These are phyloP conservation scores for Caenorhabditis virilis DNA, from an alignment of 2,888 invertebrate species.

Conservation along the genomic window DNA sequence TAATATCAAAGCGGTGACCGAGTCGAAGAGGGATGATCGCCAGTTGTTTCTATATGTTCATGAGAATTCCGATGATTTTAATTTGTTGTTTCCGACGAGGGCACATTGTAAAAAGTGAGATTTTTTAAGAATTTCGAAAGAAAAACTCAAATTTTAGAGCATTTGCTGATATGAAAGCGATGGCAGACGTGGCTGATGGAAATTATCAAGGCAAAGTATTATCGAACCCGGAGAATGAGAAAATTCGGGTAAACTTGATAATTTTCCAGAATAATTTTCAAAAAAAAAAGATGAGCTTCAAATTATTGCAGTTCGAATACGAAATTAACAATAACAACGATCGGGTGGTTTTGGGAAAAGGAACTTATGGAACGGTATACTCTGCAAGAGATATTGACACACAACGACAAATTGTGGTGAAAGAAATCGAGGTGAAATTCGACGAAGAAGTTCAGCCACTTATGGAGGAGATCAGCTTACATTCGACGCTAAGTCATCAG, in stretches of 20 bases:
- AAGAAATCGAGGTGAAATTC: constrained; percentile 95
- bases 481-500: constrained; percentile 84
- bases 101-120: constrained; percentile 73
- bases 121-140: background rate
- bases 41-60: constrained; percentile 95
- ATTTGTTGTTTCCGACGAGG: constrained; percentile 93
- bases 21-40: constrained; percentile 92
- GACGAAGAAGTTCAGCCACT: constrained; percentile 85
- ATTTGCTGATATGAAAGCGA: constrained; percentile 44
- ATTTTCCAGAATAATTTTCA: no score
- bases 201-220: constrained; percentile 55
- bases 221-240: constrained; percentile 52
- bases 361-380: constrained; percentile 74
- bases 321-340: constrained; percentile 83
- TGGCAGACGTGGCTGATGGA: constrained; percentile 56
- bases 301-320: constrained; percentile 83
- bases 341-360: constrained; percentile 80
- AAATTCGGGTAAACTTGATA: constrained; percentile 37
- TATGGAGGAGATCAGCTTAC: constrained; percentile 96
- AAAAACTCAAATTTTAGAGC: no score
- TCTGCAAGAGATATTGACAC: constrained; percentile 73
- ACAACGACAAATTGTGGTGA: constrained; percentile 83
- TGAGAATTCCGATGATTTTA: constrained; percentile 97
- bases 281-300: constrained; percentile 1
- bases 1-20: constrained; percentile 81